Conservation (phyloP, 2,797 vertebrate species). For the Synaphobranchus kaupii region DNA sequence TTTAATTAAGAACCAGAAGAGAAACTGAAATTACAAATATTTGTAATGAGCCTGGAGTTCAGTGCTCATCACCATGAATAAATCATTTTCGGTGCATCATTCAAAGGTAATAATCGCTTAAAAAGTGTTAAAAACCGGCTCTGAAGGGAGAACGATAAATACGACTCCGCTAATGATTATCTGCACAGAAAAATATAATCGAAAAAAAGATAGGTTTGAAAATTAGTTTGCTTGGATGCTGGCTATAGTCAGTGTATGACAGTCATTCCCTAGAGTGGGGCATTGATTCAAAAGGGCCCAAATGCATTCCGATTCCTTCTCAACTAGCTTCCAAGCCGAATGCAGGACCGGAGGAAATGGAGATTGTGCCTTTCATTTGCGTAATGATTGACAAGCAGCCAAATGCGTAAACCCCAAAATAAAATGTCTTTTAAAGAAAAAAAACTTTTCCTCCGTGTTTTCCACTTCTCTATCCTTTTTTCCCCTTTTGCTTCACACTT, state of each 20-base stretch:
- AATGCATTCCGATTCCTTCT: background rate
- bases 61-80: slow-evolving; percentile 23
- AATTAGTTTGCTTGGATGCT: background rate
- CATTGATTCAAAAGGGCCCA: background rate
- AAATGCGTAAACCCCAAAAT: slow-evolving; percentile 9
- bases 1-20: slow-evolving; percentile 17
- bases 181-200: background rate
- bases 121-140: slow-evolving; percentile 10
- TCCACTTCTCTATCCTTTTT: background rate
- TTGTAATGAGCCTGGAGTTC: slow-evolving; percentile 19
- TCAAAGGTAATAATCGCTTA: slow-evolving; percentile 23
- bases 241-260: background rate
- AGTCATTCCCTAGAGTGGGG: background rate
- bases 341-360: background rate
- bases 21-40: slow-evolving; percentile 15
- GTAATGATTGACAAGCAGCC: background rate
- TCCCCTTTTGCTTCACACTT: slow-evolving; percentile 16
- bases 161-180: slow-evolving; percentile 9
- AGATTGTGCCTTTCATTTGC: background rate
- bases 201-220: slow-evolving; percentile 4
- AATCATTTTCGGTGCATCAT: slow-evolving; percentile 21
- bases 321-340: background rate
- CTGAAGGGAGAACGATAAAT: background rate
- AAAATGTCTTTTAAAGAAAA: background rate
- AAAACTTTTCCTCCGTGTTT: slow-evolving; percentile 1